These are phyloP conservation scores for Tupiocoris notatus DNA, from an alignment of 2,888 invertebrate genomes.

Conservation along the genomic window DNA sequence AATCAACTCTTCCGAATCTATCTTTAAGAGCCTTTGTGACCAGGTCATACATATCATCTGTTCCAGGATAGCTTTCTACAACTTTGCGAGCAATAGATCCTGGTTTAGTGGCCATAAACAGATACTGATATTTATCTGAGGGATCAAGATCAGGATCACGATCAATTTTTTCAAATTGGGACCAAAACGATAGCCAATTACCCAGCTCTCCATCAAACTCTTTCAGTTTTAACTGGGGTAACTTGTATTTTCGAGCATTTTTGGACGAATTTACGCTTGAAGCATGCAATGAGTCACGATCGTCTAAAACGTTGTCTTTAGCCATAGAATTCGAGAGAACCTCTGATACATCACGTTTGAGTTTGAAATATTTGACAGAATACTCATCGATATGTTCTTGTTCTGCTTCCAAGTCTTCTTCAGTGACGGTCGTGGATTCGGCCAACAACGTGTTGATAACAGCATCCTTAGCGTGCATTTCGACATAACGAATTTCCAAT, in stretches of 20 bases:
- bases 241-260: not conserved
- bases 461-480: not conserved
- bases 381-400: not conserved
- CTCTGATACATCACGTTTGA: not conserved
- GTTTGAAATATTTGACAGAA: not conserved
- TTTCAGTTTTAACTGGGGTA: conserved; percentile 16
- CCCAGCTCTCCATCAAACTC: conserved; percentile 12
- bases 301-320: not conserved
- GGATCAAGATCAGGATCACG: not conserved
- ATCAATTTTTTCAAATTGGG: conserved; percentile 16
- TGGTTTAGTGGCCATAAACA: conserved; percentile 36
- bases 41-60: conserved; percentile 24
- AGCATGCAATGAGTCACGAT: no score
- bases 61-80: conserved; percentile 44
- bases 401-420: not conserved
- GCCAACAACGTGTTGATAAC: not conserved
- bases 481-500: not conserved
- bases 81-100: conserved; percentile 46
- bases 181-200: conserved; percentile 15
- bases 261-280: not conserved
- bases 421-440: not conserved
- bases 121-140: conserved; percentile 46
- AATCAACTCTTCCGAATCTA: conserved; percentile 51
- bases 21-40: not conserved
- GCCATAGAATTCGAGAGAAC: not conserved